A percentile compares a stretch with the other conserved stretches of the same genome.
Evolutionary conservation across 2,797 vertebrate species (phyloP).

Genomic region (Hypotaenidia okinawae): DNA sequence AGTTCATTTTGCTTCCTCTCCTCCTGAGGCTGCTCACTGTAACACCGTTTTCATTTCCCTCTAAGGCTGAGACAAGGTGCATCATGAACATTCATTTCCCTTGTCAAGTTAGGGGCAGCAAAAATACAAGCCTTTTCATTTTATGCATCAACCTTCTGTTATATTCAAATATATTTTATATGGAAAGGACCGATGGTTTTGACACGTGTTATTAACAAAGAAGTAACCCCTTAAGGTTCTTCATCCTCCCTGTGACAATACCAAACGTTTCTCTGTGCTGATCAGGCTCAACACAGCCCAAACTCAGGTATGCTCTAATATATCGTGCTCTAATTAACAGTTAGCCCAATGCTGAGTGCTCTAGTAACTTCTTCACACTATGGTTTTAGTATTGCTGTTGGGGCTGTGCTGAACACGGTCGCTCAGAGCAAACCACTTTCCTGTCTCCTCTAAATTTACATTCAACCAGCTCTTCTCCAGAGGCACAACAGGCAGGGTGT

Average conservation of each 20-base stretch:
- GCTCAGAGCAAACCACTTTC: neutral
- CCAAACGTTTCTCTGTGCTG: neutral
- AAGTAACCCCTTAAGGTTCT: neutral
- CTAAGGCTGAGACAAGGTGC: neutral
- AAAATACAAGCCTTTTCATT: neutral
- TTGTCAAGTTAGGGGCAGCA: neutral
- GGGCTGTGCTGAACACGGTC: neutral
- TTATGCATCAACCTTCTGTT: neutral
- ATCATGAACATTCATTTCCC: constrained; percentile 6
- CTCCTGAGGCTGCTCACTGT: neutral
- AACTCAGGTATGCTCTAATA: neutral
- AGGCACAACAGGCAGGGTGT: neutral
- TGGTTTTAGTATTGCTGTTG: neutral
- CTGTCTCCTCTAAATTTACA: neutral
- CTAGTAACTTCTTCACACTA: neutral
- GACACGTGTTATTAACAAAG: neutral
- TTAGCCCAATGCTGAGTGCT: neutral
- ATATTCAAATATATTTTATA: neutral
- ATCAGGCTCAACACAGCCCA: neutral
- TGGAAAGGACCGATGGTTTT: neutral
- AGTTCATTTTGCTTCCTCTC: neutral
- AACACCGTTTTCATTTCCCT: neutral
- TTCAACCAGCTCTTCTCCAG: neutral
- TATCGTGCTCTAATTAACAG: neutral
- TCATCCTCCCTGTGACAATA: neutral